Evolutionary conservation across 2,888 invertebrate genomes (phyloP).

Genomic region (Quadroppia sp.): DNA sequence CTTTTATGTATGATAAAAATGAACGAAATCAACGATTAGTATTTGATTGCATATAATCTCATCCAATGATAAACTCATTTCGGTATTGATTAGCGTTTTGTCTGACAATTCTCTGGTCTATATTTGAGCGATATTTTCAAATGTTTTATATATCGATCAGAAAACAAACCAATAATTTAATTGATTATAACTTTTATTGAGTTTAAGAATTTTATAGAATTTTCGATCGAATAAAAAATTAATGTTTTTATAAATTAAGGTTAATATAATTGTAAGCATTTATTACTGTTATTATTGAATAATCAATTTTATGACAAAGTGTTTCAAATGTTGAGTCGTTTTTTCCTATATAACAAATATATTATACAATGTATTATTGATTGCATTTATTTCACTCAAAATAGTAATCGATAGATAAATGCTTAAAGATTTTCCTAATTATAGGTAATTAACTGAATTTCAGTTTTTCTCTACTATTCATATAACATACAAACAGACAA

Average conservation of each 20-base stretch:
- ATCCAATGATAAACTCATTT: no score
- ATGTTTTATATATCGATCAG: neutral
- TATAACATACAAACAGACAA: neutral
- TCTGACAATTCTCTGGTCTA: no score
- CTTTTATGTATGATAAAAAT: no score
- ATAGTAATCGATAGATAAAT: constrained; percentile 19
- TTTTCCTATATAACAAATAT: neutral
- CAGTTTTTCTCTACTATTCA: neutral
- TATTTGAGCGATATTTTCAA: no score
- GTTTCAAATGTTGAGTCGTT: neutral
- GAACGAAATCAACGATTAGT: no score
- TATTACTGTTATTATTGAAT: constrained; percentile 13
- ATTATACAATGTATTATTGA: neutral
- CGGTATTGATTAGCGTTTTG: no score
- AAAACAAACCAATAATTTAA: constrained; percentile 22
- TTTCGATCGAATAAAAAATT: neutral
- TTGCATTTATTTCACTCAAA: neutral
- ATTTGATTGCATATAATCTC: no score
- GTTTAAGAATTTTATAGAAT: neutral
- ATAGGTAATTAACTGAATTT: constrained; percentile 8
- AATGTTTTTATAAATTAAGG: neutral
- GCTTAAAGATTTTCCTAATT: constrained; percentile 9
- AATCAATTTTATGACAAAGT: constrained; percentile 20
- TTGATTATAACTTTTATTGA: constrained; percentile 4
- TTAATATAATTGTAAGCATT: neutral